Conservation (phyloP, 2,797 vertebrate genomes). For the Synanceia verrucosa region DNA sequence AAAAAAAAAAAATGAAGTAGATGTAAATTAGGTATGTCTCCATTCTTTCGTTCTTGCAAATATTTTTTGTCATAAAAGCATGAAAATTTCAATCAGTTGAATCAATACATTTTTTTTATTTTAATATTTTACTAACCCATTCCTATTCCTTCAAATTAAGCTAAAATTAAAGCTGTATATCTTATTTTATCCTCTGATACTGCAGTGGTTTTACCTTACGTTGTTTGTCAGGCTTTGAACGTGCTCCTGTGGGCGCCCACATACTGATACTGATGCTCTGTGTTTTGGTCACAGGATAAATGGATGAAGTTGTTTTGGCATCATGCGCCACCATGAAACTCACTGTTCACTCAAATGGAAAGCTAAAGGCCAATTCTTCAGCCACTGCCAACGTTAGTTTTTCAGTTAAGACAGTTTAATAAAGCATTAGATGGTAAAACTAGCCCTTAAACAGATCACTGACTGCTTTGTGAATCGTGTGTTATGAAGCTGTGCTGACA, state of each 20-base stretch:
- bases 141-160: not conserved
- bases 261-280: not conserved
- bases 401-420: no score
- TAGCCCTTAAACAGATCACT: not conserved
- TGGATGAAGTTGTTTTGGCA: constrained; percentile 66
- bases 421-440: no score
- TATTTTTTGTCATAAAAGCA: no score
- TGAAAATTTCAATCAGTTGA: no score
- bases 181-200: not conserved
- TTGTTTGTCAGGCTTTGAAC: constrained; percentile 6
- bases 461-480: not conserved
- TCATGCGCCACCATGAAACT: constrained; percentile 68
- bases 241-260: constrained; percentile 28
- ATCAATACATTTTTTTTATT: no score
- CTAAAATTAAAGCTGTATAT: not conserved
- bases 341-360: constrained; percentile 31
- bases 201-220: not conserved
- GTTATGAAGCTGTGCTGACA: not conserved
- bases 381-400: no score
- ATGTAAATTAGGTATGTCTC: no score
- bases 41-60: no score
- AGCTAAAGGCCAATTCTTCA: not conserved
- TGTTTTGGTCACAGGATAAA: constrained; percentile 60
- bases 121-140: no score
- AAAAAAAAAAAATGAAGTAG: no score